Evolutionary conservation across 1,140 invertebrate species (phyloP).

Genomic region (Muscidifurax raptorellus): DNA sequence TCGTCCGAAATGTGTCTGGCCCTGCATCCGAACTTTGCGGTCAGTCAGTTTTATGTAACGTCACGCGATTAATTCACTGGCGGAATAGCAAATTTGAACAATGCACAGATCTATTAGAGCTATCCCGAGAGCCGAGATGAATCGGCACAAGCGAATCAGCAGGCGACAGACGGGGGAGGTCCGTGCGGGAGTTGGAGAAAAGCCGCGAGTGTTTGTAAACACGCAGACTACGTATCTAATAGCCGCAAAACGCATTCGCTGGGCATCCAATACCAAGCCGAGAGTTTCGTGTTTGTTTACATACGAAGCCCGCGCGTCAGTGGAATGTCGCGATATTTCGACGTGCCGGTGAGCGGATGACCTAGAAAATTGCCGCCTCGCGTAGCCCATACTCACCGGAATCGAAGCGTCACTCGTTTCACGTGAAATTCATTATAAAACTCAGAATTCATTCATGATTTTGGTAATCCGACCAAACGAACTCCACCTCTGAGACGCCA

Average conservation of each 20-base stretch:
- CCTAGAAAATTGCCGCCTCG: neutral
- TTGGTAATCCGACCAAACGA: slow-evolving; percentile 72
- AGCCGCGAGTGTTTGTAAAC: slow-evolving; percentile 35
- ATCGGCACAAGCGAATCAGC: neutral
- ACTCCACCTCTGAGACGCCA: slow-evolving; percentile 74
- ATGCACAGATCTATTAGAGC: neutral
- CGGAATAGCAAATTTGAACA: slow-evolving; percentile 22
- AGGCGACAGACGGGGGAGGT: neutral
- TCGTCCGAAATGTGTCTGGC: neutral
- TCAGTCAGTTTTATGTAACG: slow-evolving; percentile 10
- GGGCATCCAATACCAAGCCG: slow-evolving; percentile 28
- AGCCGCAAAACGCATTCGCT: slow-evolving; percentile 25
- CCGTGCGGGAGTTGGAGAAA: neutral
- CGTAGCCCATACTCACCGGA: slow-evolving; percentile 62
- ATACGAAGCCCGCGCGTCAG: slow-evolving; percentile 62
- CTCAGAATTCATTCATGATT: slow-evolving; percentile 74
- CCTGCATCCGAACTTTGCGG: neutral
- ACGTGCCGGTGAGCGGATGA: neutral
- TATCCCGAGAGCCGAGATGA: neutral
- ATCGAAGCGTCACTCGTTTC: slow-evolving; percentile 61
- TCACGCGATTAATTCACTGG: neutral
- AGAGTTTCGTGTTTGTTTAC: slow-evolving; percentile 72
- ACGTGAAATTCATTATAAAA: slow-evolving; percentile 63
- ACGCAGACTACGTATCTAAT: slow-evolving; percentile 42
- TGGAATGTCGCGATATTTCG: slow-evolving; percentile 51